These are phyloP conservation scores for Lycocorax pyrrhopterus DNA, from an alignment of 2,113 vertebrate species.

Conservation along the genomic window DNA sequence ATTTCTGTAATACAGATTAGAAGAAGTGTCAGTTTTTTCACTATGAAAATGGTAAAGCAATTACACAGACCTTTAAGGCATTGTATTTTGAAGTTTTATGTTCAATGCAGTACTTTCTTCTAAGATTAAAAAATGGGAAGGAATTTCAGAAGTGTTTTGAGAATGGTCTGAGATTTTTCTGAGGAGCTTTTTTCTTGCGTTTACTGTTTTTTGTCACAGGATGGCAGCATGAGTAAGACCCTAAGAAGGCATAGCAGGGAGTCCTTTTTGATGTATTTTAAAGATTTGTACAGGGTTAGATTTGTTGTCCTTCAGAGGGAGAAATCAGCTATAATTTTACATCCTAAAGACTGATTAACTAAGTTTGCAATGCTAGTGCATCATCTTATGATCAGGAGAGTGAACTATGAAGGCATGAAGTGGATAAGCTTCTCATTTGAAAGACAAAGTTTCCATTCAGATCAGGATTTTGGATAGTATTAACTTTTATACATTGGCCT, in stretches of 20 bases:
- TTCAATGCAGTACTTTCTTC: background rate
- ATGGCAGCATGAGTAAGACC: slow-evolving; percentile 80
- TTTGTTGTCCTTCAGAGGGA: background rate
- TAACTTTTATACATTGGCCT: background rate
- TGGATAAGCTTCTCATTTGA: background rate
- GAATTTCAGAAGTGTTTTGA: background rate
- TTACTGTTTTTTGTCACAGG: slow-evolving; percentile 73
- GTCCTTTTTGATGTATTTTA: background rate
- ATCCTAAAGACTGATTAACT: background rate
- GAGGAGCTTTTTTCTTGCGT: slow-evolving; percentile 50
- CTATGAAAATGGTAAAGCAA: slow-evolving; percentile 1
- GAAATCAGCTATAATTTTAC: background rate
- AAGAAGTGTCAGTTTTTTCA: background rate
- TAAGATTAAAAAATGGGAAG: background rate
- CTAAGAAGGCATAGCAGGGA: background rate
- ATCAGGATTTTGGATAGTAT: background rate
- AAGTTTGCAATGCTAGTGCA: background rate
- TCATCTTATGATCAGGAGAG: background rate
- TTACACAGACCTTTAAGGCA: slow-evolving; percentile 6
- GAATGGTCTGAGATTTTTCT: background rate
- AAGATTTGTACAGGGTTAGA: background rate
- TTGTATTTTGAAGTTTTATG: background rate
- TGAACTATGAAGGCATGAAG: background rate
- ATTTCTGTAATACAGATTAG: background rate
- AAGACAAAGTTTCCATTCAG: background rate